These are phyloP conservation scores for Polydrusus cervinus DNA, from an alignment of 2,888 invertebrate genomes.

Conservation along the genomic window DNA sequence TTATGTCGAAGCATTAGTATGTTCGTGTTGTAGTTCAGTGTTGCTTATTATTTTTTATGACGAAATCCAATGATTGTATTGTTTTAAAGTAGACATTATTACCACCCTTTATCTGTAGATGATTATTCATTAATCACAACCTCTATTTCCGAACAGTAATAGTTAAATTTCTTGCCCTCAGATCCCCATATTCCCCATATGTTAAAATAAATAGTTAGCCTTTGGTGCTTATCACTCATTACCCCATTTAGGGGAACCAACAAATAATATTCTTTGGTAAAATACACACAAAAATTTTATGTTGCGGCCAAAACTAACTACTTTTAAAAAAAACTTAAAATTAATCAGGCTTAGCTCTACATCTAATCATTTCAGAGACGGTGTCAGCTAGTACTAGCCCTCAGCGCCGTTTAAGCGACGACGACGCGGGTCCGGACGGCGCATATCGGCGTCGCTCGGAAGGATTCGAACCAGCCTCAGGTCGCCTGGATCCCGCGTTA, in stretches of 20 bases:
- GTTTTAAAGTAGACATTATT: not conserved
- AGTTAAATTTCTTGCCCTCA: too few relatives aligned
- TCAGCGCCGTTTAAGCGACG: conserved; percentile 56
- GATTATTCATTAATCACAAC: not conserved
- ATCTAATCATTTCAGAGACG: conserved; percentile 65
- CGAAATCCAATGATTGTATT: not conserved
- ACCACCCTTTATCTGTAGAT: not conserved
- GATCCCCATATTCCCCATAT: too few relatives aligned
- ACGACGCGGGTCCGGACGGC: conserved; percentile 62
- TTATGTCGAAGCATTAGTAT: not conserved
- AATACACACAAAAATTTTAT: too few relatives aligned
- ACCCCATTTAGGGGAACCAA: too few relatives aligned
- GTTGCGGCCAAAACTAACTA: too few relatives aligned
- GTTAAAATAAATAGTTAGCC: too few relatives aligned
- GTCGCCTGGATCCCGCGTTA: conserved; percentile 33
- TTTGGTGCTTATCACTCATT: not conserved
- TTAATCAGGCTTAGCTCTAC: too few relatives aligned
- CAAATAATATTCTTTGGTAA: too few relatives aligned
- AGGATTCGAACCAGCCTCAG: conserved; percentile 74
- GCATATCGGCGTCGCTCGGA: conserved; percentile 77
- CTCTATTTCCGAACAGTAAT: not conserved
- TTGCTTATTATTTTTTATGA: conserved; percentile 39
- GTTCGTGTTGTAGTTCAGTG: conserved; percentile 36
- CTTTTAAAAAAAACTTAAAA: too few relatives aligned
- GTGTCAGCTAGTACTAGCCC: conserved; percentile 72